These are phyloP conservation scores for Cyprinodon tularosa DNA, from an alignment of 2,113 vertebrate species.

Conservation along the genomic window DNA sequence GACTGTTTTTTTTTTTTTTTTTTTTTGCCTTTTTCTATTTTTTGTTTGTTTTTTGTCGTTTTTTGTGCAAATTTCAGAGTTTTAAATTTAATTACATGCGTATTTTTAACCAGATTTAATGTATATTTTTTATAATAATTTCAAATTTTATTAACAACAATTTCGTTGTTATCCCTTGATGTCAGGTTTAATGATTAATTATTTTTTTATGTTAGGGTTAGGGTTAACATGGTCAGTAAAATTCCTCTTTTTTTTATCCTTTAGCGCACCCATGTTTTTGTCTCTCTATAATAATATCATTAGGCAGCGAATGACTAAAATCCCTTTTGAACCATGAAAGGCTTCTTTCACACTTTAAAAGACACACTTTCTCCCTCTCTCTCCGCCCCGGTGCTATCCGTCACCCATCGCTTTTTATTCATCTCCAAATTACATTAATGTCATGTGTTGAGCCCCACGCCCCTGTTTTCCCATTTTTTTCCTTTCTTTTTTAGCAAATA, in stretches of 20 bases:
- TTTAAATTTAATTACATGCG: background rate
- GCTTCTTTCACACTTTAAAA: background rate
- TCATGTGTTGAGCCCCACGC: constrained; percentile 74
- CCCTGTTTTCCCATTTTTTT: constrained; percentile 53
- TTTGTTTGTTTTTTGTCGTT: no score
- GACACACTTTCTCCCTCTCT: background rate
- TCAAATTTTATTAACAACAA: background rate
- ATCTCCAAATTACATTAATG: constrained; percentile 76
- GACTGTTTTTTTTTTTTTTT: no score
- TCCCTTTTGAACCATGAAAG: constrained; percentile 1
- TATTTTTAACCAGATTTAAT: background rate
- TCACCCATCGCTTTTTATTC: constrained; percentile 62
- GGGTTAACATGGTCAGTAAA: background rate
- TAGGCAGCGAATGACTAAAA: background rate
- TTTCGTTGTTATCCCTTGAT: no score
- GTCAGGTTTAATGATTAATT: no score
- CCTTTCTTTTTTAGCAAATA: constrained; percentile 62
- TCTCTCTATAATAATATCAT: constrained; percentile 4
- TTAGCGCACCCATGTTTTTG: background rate
- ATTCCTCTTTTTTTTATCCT: background rate
- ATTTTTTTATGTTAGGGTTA: no score
- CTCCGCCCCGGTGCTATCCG: constrained; percentile 56
- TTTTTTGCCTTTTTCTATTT: no score
- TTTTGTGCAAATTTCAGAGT: background rate
- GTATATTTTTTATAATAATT: background rate